Evolutionary conservation across 2,888 invertebrate species (phyloP).

Genomic region (Drosophila paranaensis): DNA sequence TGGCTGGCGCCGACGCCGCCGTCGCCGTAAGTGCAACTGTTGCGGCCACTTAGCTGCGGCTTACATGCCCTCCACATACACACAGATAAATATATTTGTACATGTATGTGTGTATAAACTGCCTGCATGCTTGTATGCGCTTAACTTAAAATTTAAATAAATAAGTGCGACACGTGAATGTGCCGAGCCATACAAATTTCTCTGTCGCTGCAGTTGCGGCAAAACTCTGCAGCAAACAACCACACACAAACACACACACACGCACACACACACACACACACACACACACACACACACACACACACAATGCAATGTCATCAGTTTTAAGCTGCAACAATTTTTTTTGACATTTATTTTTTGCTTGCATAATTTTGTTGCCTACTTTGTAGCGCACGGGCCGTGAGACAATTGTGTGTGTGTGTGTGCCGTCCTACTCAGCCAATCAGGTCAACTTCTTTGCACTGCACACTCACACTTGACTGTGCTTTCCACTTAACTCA

Average conservation of each 20-base stretch:
- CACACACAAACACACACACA: constrained; percentile 8
- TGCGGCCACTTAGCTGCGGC: constrained; percentile 45
- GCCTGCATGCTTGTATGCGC: constrained; percentile 12
- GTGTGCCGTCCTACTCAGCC: constrained; percentile 18
- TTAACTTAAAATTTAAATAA: constrained; percentile 71
- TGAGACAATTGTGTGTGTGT: constrained; percentile 20
- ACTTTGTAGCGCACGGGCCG: constrained; percentile 33
- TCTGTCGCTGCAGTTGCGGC: constrained; percentile 43
- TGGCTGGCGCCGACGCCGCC: constrained; percentile 20
- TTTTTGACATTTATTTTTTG: constrained; percentile 25
- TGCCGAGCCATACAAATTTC: constrained; percentile 38
- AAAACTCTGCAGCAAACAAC: constrained; percentile 51
- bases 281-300: constrained; percentile 2
- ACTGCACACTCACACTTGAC: constrained; percentile 14
- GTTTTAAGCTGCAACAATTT: constrained; percentile 34
- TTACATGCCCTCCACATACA: constrained; percentile 10
- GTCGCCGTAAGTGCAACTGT: constrained; percentile 42
- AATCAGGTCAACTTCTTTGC: constrained; percentile 52
- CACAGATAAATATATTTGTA: not conserved
- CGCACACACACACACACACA: constrained; percentile 2
- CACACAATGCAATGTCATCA: constrained; percentile 32
- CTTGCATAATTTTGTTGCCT: constrained; percentile 52
- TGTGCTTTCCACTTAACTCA: constrained; percentile 19
- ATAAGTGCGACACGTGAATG: constrained; percentile 52
- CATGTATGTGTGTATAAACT: not conserved